Percentiles rank a stretch among this genome's conserved stretches.
These are phyloP conservation scores for Scomberomorus guttatus DNA, from an alignment of 2,797 vertebrate genomes.

Conservation along the genomic window DNA sequence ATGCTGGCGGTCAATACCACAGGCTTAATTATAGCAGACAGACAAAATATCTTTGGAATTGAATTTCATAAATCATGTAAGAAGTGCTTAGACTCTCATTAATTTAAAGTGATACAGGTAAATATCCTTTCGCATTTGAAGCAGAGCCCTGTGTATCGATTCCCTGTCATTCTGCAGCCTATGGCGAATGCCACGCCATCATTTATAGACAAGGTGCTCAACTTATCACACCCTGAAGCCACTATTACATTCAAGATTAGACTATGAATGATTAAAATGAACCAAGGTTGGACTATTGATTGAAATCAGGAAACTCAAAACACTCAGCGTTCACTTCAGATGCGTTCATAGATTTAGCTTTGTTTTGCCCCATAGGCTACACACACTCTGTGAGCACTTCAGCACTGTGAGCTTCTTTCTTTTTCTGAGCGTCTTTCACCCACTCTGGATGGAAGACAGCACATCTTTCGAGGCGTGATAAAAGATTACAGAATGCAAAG, in stretches of 20 bases:
- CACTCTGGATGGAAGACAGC: constrained; percentile 36
- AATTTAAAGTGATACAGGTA: constrained; percentile 67
- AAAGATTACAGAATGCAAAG: constrained; percentile 32
- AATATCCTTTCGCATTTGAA: constrained; percentile 72
- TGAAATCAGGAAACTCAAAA: constrained; percentile 72
- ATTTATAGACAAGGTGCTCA: constrained; percentile 75
- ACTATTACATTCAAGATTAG: constrained; percentile 80
- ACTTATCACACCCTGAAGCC: constrained; percentile 65
- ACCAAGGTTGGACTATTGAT: constrained; percentile 77
- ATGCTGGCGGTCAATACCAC: constrained; percentile 39
- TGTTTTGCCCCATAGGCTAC: constrained; percentile 63
- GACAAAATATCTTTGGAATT: constrained; percentile 58
- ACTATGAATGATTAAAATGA: constrained; percentile 82
- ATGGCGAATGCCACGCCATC: constrained; percentile 64
- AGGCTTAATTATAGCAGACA: constrained; percentile 54
- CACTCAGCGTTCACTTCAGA: constrained; percentile 57
- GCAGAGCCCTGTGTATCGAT: constrained; percentile 59
- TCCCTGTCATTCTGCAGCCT: constrained; percentile 70
- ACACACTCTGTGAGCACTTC: constrained; percentile 30
- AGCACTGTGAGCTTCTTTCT: constrained; percentile 1
- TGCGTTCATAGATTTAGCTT: constrained; percentile 67
- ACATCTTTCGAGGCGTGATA: constrained; percentile 26
- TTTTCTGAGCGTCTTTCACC: not conserved
- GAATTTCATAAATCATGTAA: constrained; percentile 67
- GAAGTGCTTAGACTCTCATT: constrained; percentile 58